Conservation (phyloP, 2,888 invertebrate species). For the Sceliomorpha sp. region DNA sequence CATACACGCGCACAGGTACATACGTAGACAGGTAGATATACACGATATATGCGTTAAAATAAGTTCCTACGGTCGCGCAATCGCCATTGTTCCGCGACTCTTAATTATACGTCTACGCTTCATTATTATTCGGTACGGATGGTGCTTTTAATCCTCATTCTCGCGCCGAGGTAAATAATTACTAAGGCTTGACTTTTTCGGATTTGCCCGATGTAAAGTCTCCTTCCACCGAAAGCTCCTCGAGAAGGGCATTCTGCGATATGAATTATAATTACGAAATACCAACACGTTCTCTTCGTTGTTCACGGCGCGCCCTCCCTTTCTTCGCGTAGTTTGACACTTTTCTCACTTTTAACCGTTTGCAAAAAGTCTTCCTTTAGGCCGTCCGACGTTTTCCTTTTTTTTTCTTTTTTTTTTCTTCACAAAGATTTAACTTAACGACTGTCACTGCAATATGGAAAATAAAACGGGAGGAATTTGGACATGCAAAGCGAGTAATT, state of each 20-base stretch:
- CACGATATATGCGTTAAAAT: conserved; percentile 40
- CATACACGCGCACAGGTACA: background rate
- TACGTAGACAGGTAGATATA: background rate
- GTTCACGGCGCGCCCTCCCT: background rate
- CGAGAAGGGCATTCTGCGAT: conserved; percentile 24
- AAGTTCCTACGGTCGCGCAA: conserved; percentile 50
- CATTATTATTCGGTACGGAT: conserved; percentile 55
- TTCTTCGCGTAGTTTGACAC: conserved; percentile 11
- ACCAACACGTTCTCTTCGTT: conserved; percentile 14
- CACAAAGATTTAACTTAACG: too few species aligned
- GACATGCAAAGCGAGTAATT: too few species aligned
- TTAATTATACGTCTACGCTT: conserved; percentile 57
- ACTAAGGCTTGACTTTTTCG: conserved; percentile 43
- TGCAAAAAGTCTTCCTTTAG: background rate
- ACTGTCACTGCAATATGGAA: background rate
- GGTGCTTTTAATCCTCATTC: conserved; percentile 51
- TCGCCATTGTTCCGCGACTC: conserved; percentile 55
- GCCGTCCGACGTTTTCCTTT: background rate
- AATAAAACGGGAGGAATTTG: background rate
- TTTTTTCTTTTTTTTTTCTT: too few species aligned
- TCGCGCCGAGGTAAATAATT: conserved; percentile 49
- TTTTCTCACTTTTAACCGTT: conserved; percentile 11
- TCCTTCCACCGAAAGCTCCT: conserved; percentile 20
- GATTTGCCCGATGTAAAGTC: conserved; percentile 24
- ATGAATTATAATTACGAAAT: conserved; percentile 48